These are phyloP conservation scores for Otocyon megalotis DNA, from an alignment of 2,113 vertebrate species.

Conservation along the genomic window DNA sequence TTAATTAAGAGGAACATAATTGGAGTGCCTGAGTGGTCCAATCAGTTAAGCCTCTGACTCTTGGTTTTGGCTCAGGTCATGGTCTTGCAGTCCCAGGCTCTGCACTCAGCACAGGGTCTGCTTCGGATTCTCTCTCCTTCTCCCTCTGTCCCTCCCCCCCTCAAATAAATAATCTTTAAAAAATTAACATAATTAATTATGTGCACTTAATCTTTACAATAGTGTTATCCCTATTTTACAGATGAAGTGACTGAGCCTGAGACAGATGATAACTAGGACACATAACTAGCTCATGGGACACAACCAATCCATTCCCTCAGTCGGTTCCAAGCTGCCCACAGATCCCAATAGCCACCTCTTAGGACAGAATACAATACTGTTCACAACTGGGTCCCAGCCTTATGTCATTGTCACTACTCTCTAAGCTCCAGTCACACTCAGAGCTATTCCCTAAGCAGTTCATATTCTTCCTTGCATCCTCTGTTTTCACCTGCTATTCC, in stretches of 20 bases:
- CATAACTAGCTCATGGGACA: not conserved
- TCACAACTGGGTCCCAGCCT: not conserved
- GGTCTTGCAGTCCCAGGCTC: not conserved
- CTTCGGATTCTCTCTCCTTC: not conserved
- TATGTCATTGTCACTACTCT: not conserved
- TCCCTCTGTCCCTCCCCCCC: not conserved
- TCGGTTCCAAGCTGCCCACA: not conserved
- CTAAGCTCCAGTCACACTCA: not conserved
- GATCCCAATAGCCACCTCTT: not conserved
- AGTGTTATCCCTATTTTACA: not conserved
- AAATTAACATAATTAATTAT: not conserved
- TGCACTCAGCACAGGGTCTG: not conserved
- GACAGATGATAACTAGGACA: not conserved
- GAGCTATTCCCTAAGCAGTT: not conserved
- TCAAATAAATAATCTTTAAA: not conserved
- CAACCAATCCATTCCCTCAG: not conserved
- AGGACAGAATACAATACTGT: not conserved
- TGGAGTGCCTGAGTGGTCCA: too few species aligned
- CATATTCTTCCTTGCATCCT: not conserved
- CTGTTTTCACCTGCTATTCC: not conserved
- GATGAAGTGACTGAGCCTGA: not conserved
- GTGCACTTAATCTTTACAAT: not conserved
- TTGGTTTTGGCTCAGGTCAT: not conserved
- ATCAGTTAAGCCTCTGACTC: not conserved
- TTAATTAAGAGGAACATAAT: not conserved